phyloP scores from a whole-genome alignment of 2,113 vertebrate species.

The Upupa epops region DNA sequence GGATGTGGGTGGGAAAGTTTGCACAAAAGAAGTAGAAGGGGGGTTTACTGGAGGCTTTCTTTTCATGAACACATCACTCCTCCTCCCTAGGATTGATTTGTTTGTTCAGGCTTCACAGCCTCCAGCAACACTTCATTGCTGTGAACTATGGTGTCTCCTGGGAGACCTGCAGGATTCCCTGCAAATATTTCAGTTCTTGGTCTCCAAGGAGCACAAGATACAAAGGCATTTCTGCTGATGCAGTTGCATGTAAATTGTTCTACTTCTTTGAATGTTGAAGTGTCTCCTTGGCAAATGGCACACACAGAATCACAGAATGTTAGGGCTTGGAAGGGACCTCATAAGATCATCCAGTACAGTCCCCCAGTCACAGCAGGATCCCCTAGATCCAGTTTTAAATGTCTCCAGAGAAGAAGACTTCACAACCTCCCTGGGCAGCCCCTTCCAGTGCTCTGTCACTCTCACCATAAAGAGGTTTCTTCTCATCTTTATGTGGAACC shows the following conservation, averaged over 20 bases:
- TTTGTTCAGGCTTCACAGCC: slow-evolving; percentile 72
- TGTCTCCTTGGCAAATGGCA: not conserved
- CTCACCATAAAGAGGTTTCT: too few species aligned
- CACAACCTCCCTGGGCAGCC: too few species aligned
- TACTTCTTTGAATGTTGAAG: not conserved
- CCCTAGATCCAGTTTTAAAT: too few species aligned
- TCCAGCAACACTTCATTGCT: slow-evolving; percentile 71
- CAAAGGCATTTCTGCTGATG: slow-evolving; percentile 18
- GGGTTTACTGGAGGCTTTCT: not conserved
- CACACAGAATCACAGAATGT: too few species aligned
- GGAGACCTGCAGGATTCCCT: slow-evolving; percentile 64
- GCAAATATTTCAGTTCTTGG: slow-evolving; percentile 50
- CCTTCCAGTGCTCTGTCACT: too few species aligned
- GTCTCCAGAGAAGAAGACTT: too few species aligned
- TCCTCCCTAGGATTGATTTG: slow-evolving; percentile 13
- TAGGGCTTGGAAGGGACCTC: too few species aligned
- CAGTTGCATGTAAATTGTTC: not conserved
- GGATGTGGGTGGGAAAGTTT: slow-evolving; percentile 34
- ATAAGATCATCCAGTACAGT: too few species aligned
- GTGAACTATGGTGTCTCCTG: slow-evolving; percentile 62
- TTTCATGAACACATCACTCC: slow-evolving; percentile 16
- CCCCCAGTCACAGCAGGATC: too few species aligned
- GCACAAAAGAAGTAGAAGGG: slow-evolving; percentile 1
- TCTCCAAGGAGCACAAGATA: slow-evolving; percentile 11
- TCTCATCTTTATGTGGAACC: too few species aligned